Evolutionary conservation across 2,797 vertebrate genomes (phyloP).

Genomic region (Pangasius djambal): DNA sequence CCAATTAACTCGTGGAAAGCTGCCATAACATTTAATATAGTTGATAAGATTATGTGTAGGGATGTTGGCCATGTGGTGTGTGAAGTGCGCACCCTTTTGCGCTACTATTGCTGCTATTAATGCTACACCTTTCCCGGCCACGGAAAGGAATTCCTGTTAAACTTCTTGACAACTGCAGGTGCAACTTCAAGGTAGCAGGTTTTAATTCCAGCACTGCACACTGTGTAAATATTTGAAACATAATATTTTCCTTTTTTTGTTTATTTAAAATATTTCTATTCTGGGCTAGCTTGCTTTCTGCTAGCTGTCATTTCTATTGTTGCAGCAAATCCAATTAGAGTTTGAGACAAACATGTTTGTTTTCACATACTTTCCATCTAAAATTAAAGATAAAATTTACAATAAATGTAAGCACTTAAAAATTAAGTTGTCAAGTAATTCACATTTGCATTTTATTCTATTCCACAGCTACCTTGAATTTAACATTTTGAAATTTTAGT

Average conservation of each 20-base stretch:
- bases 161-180: slow-evolving; percentile 1
- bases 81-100: not conserved
- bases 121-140: not conserved
- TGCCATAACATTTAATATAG: not conserved
- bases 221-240: slow-evolving; percentile 4
- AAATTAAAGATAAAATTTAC: not conserved
- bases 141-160: not conserved
- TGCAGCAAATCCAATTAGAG: not conserved
- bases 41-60: not conserved
- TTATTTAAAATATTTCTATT: not conserved
- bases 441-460: not conserved
- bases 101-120: slow-evolving; percentile 3
- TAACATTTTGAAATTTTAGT: not conserved
- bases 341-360: too few species aligned
- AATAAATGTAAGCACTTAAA: not conserved
- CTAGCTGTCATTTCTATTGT: not conserved
- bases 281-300: not conserved
- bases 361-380: not conserved
- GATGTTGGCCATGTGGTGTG: not conserved
- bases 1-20: not conserved
- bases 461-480: not conserved
- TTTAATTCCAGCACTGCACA: not conserved
- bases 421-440: not conserved
- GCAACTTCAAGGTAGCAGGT: not conserved
- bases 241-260: not conserved